phyloP scores from a whole-genome alignment of 2,888 invertebrate genomes.

The Hypselothyrea guttata region DNA sequence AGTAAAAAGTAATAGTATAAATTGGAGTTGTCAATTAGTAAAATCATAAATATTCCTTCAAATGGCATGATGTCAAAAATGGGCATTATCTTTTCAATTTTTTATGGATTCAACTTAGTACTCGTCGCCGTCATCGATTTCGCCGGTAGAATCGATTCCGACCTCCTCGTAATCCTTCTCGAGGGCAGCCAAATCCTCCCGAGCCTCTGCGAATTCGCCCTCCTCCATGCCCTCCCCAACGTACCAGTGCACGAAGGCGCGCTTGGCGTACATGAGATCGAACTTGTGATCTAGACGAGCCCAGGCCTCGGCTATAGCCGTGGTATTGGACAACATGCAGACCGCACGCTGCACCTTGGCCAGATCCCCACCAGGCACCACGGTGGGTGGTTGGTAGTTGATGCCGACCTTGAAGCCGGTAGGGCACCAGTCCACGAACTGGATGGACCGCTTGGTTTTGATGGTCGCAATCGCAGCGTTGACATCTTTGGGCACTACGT shows the following conservation, averaged over 20 bases:
- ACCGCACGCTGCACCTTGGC: constrained; percentile 97
- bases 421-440: constrained; percentile 95
- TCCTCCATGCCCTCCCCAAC: constrained; percentile 94
- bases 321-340: constrained; percentile 98
- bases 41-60: not conserved
- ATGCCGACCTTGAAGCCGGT: constrained; percentile 92
- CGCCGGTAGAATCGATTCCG: constrained; percentile 88
- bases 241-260: constrained; percentile 97
- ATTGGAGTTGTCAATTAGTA: no score
- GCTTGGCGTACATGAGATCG: constrained; percentile 97
- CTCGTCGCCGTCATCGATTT: constrained; percentile 88
- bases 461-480: constrained; percentile 96
- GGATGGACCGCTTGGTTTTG: constrained; percentile 95
- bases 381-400: constrained; percentile 95
- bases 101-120: constrained; percentile 82
- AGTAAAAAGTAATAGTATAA: no score
- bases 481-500: constrained; percentile 96
- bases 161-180: constrained; percentile 92
- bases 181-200: constrained; percentile 91
- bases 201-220: constrained; percentile 93
- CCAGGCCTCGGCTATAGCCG: constrained; percentile 98
- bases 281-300: constrained; percentile 96
- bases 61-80: no score
- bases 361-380: constrained; percentile 95
- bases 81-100: not conserved